A percentile compares a stretch with the other conserved stretches of the same genome.
These are phyloP conservation scores for Tyrannus savana DNA, from an alignment of 2,113 vertebrate species.

Conservation along the genomic window DNA sequence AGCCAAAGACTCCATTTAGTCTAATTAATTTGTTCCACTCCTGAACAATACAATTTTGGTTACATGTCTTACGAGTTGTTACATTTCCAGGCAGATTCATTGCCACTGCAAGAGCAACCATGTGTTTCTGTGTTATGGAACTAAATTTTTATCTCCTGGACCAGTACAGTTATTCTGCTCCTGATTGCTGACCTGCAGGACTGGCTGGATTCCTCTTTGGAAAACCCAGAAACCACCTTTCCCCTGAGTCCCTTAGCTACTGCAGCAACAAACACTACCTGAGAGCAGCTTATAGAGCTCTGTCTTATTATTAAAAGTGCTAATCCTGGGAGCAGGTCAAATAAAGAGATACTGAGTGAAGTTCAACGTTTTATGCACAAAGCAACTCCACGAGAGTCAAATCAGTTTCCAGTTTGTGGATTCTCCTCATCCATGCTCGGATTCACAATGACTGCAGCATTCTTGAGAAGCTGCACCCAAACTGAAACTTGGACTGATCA, in stretches of 20 bases:
- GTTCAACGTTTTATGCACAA: not conserved
- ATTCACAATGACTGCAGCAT: not conserved
- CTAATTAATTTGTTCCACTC: conserved; percentile 57
- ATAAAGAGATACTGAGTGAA: not conserved
- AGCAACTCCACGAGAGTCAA: not conserved
- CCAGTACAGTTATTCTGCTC: not conserved
- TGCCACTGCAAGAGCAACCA: not conserved
- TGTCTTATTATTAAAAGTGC: not conserved
- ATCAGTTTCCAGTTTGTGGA: not conserved
- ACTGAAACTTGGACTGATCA: not conserved
- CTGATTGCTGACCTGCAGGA: not conserved
- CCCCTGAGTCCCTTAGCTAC: not conserved
- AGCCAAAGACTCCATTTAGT: conserved; percentile 24
- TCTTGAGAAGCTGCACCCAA: not conserved
- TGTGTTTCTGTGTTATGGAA: not conserved
- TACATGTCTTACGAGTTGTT: not conserved
- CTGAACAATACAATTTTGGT: not conserved
- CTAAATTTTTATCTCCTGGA: not conserved
- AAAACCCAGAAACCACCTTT: not conserved
- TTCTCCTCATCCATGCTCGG: not conserved
- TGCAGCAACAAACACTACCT: not conserved
- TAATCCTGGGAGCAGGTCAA: not conserved
- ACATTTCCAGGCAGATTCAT: conserved; percentile 27
- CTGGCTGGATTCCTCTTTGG: not conserved
- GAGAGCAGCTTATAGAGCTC: not conserved